Conservation (phyloP, 2,113 vertebrate species). For the Propithecus coquereli region DNA sequence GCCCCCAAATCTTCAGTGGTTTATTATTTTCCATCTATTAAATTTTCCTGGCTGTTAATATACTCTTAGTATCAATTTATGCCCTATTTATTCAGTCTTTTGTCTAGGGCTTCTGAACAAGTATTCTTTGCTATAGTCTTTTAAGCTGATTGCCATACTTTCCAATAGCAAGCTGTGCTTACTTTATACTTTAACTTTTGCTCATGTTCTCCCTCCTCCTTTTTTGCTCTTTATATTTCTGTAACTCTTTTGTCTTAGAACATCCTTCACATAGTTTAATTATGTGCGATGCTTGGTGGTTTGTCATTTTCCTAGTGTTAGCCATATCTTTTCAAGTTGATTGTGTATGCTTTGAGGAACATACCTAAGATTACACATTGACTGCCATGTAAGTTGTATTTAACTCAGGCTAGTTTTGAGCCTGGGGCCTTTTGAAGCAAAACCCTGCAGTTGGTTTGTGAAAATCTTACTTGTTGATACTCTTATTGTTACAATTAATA, state of each 20-base stretch:
- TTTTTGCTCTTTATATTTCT: background rate
- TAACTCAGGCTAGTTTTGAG: too few species aligned
- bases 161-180: background rate
- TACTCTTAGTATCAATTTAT: background rate
- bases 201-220: background rate
- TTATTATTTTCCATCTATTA: background rate
- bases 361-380: background rate
- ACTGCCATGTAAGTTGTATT: too few species aligned
- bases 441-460: too few species aligned
- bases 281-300: background rate
- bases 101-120: background rate
- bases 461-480: too few species aligned
- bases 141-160: background rate
- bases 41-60: background rate
- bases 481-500: too few species aligned
- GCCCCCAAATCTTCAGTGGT: background rate
- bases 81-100: background rate
- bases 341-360: background rate
- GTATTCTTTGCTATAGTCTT: background rate
- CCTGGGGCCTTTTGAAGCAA: too few species aligned
- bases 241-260: background rate
- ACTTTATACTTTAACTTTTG: background rate
- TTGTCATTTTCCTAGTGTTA: constrained; percentile 3
- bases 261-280: background rate
- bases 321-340: background rate